phyloP scores from a whole-genome alignment of 2,888 invertebrate genomes.

The Sclerodermus sp. region DNA sequence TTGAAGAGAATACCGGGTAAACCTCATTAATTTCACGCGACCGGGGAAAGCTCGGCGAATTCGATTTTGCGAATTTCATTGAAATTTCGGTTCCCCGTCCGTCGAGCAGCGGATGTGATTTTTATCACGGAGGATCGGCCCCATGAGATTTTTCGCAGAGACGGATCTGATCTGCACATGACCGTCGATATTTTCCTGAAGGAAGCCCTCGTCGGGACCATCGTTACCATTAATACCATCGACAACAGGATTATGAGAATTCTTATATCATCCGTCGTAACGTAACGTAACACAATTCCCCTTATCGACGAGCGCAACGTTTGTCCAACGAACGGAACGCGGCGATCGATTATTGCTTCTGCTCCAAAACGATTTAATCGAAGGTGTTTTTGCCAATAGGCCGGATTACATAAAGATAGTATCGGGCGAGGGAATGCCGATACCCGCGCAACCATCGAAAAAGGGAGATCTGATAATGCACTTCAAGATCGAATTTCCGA shows the following conservation, averaged over 20 bases:
- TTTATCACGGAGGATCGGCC: constrained; percentile 74
- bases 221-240: constrained; percentile 68
- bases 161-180: constrained; percentile 70
- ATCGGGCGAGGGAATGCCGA: constrained; percentile 73
- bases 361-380: too few relatives aligned
- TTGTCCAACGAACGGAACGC: too few relatives aligned
- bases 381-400: constrained; percentile 31
- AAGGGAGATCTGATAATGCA: constrained; percentile 72
- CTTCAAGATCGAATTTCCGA: constrained; percentile 66
- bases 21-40: not conserved
- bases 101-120: constrained; percentile 74
- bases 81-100: too few relatives aligned
- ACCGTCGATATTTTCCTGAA: constrained; percentile 65
- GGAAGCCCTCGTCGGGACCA: constrained; percentile 73
- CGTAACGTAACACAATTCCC: constrained; percentile 47
- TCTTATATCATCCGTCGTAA: constrained; percentile 72
- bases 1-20: constrained; percentile 70
- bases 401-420: constrained; percentile 72
- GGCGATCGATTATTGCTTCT: too few relatives aligned
- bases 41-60: too few relatives aligned
- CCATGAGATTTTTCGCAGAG: constrained; percentile 68
- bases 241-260: constrained; percentile 71
- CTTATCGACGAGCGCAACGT: too few relatives aligned
- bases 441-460: constrained; percentile 64
- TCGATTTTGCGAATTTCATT: not conserved